Evolutionary conservation across 1,140 invertebrate genomes (phyloP).

Genomic region (Drosophila punjabiensis): DNA sequence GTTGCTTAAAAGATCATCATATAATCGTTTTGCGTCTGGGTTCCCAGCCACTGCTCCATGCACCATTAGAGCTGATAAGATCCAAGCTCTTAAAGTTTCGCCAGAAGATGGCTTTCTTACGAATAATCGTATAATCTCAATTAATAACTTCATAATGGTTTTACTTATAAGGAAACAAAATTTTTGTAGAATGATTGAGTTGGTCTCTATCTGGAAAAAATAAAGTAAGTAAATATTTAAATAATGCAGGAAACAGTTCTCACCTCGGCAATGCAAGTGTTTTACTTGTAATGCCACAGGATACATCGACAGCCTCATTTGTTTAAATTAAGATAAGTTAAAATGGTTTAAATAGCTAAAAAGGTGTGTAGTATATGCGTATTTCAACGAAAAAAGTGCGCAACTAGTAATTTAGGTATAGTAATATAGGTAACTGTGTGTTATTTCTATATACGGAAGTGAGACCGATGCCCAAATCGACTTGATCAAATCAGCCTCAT

Average conservation of each 20-base stretch:
- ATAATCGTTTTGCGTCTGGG: conserved; percentile 95
- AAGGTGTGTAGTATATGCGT: too few species aligned
- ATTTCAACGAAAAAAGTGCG: too few species aligned
- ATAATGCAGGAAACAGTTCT: not conserved
- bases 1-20: conserved; percentile 96
- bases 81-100: conserved; percentile 85
- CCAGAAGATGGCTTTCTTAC: conserved; percentile 83
- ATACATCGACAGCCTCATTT: too few species aligned
- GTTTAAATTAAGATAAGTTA: too few species aligned
- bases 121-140: conserved; percentile 40
- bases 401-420: too few species aligned
- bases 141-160: conserved; percentile 38
- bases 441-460: too few species aligned
- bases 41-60: conserved; percentile 90
- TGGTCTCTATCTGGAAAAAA: not conserved
- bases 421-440: too few species aligned
- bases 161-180: not conserved
- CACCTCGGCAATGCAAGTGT: not conserved
- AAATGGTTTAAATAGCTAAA: too few species aligned
- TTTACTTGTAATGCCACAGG: too few species aligned
- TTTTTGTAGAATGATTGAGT: not conserved
- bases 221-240: not conserved
- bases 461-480: too few species aligned
- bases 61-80: conserved; percentile 81
- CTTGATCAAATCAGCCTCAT: too few species aligned